A percentile compares a stretch with the other conserved stretches of the same genome.
These are phyloP conservation scores for Oryzias dopingdopingensis DNA, from an alignment of 2,797 vertebrate species.

Conservation along the genomic window DNA sequence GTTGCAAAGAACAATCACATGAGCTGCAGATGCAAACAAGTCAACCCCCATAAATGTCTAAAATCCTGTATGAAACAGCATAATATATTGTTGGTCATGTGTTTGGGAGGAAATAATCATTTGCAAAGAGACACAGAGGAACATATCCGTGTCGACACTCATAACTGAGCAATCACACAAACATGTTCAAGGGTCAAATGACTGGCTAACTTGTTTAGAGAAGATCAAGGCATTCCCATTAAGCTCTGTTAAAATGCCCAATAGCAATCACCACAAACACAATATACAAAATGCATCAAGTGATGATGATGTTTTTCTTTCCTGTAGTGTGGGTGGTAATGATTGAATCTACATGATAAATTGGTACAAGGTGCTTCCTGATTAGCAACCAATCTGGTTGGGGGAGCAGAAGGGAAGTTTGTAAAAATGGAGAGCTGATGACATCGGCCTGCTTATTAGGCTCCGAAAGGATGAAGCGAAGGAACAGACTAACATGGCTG, in stretches of 20 bases:
- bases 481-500: slow-evolving; percentile 25
- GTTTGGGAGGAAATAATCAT: not conserved
- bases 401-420: slow-evolving; percentile 16
- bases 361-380: slow-evolving; percentile 76
- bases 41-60: not conserved
- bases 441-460: slow-evolving; percentile 52
- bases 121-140: slow-evolving; percentile 1
- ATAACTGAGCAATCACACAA: slow-evolving; percentile 5
- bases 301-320: slow-evolving; percentile 78
- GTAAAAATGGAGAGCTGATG: slow-evolving; percentile 47
- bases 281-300: slow-evolving; percentile 67
- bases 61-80: not conserved
- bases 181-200: slow-evolving; percentile 39
- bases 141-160: slow-evolving; percentile 15
- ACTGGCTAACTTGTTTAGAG: slow-evolving; percentile 34
- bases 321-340: slow-evolving; percentile 81
- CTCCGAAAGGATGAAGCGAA: slow-evolving; percentile 43
- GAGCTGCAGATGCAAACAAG: not conserved
- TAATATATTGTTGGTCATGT: not conserved
- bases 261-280: slow-evolving; percentile 54
- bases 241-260: slow-evolving; percentile 63
- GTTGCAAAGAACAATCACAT: not conserved
- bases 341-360: slow-evolving; percentile 78
- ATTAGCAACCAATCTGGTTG: slow-evolving; percentile 65
- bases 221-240: slow-evolving; percentile 70